phyloP scores from a whole-genome alignment of 2,797 vertebrate species.

The Emys orbicularis region DNA sequence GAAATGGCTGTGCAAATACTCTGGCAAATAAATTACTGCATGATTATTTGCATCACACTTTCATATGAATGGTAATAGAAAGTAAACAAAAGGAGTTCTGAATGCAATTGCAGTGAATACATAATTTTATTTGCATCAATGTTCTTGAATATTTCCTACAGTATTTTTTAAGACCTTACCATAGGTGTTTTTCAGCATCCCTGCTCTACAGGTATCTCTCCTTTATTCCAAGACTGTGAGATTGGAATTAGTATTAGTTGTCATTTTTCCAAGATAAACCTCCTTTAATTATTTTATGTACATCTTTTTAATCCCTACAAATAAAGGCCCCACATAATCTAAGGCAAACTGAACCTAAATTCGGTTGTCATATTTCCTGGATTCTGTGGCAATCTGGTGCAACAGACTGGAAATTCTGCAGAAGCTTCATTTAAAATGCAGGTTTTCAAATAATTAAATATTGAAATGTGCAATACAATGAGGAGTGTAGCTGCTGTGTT shows the following conservation, averaged over 20 bases:
- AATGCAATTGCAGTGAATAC: not conserved
- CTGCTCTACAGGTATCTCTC: not conserved
- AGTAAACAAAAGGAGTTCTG: slow-evolving; percentile 4
- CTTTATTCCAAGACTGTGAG: not conserved
- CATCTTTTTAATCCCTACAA: not conserved
- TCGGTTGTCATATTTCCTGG: not conserved
- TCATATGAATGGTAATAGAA: slow-evolving; percentile 17
- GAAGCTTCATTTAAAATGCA: not conserved
- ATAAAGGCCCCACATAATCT: not conserved
- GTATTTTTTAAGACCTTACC: not conserved
- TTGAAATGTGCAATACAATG: not conserved
- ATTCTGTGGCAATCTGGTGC: not conserved
- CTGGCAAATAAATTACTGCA: not conserved
- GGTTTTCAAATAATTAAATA: not conserved
- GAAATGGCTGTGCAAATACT: not conserved
- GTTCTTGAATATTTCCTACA: not conserved
- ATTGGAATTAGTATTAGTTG: not conserved
- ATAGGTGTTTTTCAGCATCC: not conserved
- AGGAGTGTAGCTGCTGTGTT: not conserved
- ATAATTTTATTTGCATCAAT: not conserved
- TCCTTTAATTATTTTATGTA: not conserved
- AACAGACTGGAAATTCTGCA: not conserved
- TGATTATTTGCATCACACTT: slow-evolving; percentile 17
- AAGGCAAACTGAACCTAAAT: not conserved
- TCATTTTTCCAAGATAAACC: not conserved